Evolutionary conservation across 2,888 invertebrate genomes (phyloP), one percentile per base, ranked within the genome.

Genomic region (Caenorhabditis sulstoni): DNA sequence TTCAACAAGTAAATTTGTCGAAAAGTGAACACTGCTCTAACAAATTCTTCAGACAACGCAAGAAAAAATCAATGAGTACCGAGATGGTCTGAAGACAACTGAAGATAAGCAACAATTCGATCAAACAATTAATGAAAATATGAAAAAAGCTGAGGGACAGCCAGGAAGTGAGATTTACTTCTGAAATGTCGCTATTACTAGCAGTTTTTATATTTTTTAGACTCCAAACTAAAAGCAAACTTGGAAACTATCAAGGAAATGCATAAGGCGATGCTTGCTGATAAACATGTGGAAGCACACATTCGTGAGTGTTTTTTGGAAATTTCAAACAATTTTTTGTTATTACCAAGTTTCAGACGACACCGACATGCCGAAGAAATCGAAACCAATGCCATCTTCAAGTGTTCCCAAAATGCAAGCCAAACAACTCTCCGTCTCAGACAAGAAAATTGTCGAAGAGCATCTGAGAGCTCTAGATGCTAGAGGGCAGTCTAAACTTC

Each of bases 331-430:
- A 7, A 7, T 29, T 11, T 41, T 41, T 2, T 41, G 11, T 41
- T 14, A 37, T 37, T 37, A 37, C 11, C 11, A 37, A n/a, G n/a
- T n/a, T 61, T 57, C 58, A 73, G 79, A 73, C 53, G 79, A 79
- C 11, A 55, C 57, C 5, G 79, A 79, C 7, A 18, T 67, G 5
- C 67, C 67, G 23, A 67, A 64, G 18, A 73, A 67, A 62, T 65
- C 73, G 1, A 79, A 74, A 14, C 74, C 79, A n/a, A 74, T 79
- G 74, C 79, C 79, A 49, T 79, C 79, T 5, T 79, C 79, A 35
- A 75, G 70, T 65, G 74, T 79, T 20, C 79, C 79, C 0, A 79
- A 79, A 50, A 57, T 75, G 58, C 79, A 79, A 75, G 74, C 68
- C 35, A 79, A 79, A 29, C 79, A 79, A n/a, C 41, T 79, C 3